Percentiles rank a stretch among this genome's conserved stretches.
Conservation (phyloP, 2,888 invertebrate species). For the Polydrusus pterygomalis region DNA sequence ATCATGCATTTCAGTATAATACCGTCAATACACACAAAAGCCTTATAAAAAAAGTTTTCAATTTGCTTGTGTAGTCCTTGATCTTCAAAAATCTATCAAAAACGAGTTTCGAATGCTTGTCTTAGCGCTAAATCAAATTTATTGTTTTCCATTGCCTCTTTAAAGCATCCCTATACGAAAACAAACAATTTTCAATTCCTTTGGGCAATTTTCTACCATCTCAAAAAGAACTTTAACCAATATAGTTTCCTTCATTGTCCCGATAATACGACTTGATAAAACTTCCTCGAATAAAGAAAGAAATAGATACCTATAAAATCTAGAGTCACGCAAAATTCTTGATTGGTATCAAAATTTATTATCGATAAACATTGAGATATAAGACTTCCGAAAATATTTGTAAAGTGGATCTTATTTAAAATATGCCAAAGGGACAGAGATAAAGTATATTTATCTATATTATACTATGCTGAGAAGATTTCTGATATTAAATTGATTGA, state of each 20-base stretch:
- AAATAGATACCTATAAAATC: constrained; percentile 49
- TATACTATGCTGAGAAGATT: not conserved
- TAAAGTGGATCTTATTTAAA: constrained; percentile 11
- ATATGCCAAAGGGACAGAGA: not conserved
- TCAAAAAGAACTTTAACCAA: constrained; percentile 36
- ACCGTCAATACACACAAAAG: no score
- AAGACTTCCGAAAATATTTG: constrained; percentile 21
- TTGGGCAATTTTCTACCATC: constrained; percentile 36
- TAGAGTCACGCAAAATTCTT: constrained; percentile 43
- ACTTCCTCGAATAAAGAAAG: constrained; percentile 45
- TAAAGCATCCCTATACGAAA: constrained; percentile 33
- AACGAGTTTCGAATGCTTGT: constrained; percentile 5
- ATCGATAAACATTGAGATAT: constrained; percentile 28
- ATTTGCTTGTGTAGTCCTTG: not conserved
- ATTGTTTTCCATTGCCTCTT: constrained; percentile 34
- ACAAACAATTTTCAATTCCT: constrained; percentile 45
- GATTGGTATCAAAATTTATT: constrained; percentile 43
- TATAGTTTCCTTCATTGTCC: constrained; percentile 34
- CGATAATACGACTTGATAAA: constrained; percentile 49
- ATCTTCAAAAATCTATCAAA: constrained; percentile 9
- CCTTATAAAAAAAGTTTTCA: not conserved
- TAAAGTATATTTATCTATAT: constrained; percentile 6
- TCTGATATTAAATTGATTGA: constrained; percentile 13
- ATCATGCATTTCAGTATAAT: no score
- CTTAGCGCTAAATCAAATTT: constrained; percentile 28